Evolutionary conservation across 2,113 vertebrate genomes (phyloP), one percentile per base, ranked within the genome.

Genomic region (Trematomus loennbergii): DNA sequence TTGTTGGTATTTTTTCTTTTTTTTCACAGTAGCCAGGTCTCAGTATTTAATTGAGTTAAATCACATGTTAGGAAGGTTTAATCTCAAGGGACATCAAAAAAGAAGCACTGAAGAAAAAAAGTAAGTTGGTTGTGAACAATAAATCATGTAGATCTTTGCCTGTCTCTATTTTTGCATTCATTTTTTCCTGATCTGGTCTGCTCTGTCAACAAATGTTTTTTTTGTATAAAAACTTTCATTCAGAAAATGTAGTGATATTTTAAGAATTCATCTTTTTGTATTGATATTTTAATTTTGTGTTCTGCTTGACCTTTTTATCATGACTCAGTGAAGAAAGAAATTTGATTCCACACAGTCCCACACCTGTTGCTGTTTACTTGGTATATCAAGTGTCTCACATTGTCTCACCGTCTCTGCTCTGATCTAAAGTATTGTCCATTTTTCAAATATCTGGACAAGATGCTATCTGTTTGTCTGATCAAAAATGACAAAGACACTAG

Each of bases 281-380:
- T 46, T n/a, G n/a, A n/a, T n/a, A n/a, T n/a, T n/a, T n/a, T n/a
- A n/a, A n/a, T n/a, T n/a, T 40, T 13, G n/a, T 43, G 2, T 73
- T 80, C 75, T 87, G 63, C 55, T 79, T 53, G 29, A 86, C n/a
- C 20, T 55, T 82, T 77, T 61, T 49, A 40, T 72, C 69, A 60
- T 72, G 78, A 80, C 68, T 63, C 57, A 57, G 81, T 48, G 63
- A 84, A 76, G 36, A 67, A 54, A 75, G 88, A 90, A 92, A 94
- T 15, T 67, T 45, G 87, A 94, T 67, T 86, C 91, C 58, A 75
- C 59, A 13, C 54, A 76, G 74, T 81, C 18, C 45, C 71, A 86
- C 89, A 92, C 89, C 85, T 91, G 88, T 78, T 63, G 71, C 64
- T 53, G 73, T 83, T 86, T 79, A 91, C 87, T 79, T 72, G 84